Conservation (phyloP, 2,113 vertebrate species). For the Ptilorrhoa leucosticta region DNA sequence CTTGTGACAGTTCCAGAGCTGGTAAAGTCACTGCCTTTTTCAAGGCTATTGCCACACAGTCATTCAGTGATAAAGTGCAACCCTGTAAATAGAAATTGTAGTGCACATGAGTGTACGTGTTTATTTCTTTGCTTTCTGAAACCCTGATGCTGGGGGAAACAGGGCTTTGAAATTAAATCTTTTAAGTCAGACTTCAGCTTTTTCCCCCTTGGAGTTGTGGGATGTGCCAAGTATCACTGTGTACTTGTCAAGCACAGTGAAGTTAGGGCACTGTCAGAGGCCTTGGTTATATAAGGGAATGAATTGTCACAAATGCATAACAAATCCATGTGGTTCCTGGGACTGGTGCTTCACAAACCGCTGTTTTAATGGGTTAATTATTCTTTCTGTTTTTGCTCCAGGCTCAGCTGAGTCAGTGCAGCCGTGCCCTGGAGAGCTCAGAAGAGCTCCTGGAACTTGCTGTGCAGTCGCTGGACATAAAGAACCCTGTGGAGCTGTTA, state of each 20-base stretch:
- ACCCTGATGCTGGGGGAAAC: not conserved
- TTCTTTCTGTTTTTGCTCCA: conserved; percentile 27
- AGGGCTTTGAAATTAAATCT: not conserved
- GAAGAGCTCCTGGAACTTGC: conserved; percentile 88
- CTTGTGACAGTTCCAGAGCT: not conserved
- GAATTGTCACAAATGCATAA: not conserved
- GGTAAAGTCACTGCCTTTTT: not conserved
- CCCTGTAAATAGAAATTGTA: not conserved
- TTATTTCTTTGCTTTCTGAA: not conserved
- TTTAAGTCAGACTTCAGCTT: not conserved
- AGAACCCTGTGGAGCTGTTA: conserved; percentile 81
- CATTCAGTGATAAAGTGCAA: not conserved
- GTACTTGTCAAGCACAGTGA: not conserved
- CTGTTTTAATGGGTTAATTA: not conserved
- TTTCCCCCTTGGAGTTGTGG: not conserved
- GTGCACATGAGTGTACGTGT: not conserved
- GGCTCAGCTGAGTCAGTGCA: conserved; percentile 85
- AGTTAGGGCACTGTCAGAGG: not conserved
- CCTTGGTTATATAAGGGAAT: not conserved
- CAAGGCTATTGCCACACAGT: not conserved
- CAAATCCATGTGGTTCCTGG: not conserved
- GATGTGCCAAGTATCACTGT: not conserved
- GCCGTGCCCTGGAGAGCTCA: conserved; percentile 81
- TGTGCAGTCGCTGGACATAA: conserved; percentile 79
- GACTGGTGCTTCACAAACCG: not conserved